Percentiles rank a stretch among this genome's conserved stretches.
These are phyloP conservation scores for Drosophila ananassae DNA, from an alignment of 1,140 invertebrate genomes.

Conservation along the genomic window DNA sequence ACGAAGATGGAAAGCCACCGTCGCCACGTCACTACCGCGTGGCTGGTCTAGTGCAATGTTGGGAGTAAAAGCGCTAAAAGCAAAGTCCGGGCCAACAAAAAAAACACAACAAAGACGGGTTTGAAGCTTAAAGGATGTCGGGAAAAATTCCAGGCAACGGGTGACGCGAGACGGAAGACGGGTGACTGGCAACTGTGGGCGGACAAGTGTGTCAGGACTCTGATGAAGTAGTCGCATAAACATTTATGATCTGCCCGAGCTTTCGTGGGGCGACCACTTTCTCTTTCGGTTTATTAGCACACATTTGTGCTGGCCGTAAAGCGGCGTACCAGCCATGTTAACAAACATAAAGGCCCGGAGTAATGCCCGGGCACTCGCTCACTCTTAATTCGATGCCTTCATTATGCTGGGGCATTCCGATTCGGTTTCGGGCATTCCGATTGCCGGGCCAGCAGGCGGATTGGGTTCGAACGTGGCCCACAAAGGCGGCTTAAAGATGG, in stretches of 20 bases:
- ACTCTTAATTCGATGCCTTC: constrained; percentile 45
- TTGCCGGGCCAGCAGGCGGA: constrained; percentile 20
- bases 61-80: constrained; percentile 18
- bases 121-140: constrained; percentile 1
- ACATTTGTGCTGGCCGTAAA: constrained; percentile 52
- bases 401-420: constrained; percentile 28
- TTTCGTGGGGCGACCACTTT: constrained; percentile 40
- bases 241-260: constrained; percentile 63
- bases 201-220: constrained; percentile 30
- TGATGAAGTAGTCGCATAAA: constrained; percentile 58
- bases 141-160: neutral
- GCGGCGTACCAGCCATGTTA: constrained; percentile 47
- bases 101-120: constrained; percentile 1
- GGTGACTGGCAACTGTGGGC: neutral
- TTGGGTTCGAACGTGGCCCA: constrained; percentile 21
- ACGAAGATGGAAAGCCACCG: constrained; percentile 55
- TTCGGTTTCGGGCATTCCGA: constrained; percentile 27
- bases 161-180: neutral
- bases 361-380: constrained; percentile 12
- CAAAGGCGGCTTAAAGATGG: neutral
- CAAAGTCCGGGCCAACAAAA: constrained; percentile 4
- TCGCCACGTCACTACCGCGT: constrained; percentile 13
- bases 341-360: constrained; percentile 33
- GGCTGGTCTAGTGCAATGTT: neutral
- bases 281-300: constrained; percentile 43